Conservation (phyloP, 92 coral and sea anemone genomes). For the Phenganax marumi region DNA sequence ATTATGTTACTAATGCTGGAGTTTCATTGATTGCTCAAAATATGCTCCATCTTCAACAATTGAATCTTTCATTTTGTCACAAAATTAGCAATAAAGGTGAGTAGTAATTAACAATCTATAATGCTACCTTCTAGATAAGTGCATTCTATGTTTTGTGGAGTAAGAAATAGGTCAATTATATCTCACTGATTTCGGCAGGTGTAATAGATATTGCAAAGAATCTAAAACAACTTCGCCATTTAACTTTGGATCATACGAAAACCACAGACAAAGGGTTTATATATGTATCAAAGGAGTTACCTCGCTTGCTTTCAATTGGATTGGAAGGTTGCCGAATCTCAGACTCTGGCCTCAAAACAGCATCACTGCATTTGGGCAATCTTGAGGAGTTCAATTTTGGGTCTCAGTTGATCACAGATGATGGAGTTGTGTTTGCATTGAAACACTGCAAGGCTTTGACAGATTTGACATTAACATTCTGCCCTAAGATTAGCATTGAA, state of each 20-base stretch:
- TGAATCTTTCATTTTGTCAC: constrained; percentile 80
- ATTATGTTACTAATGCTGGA: constrained; percentile 76
- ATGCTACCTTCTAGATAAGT: background rate
- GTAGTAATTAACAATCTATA: background rate
- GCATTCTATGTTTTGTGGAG: background rate
- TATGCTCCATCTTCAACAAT: constrained; percentile 67
- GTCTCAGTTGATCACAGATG: constrained; percentile 75
- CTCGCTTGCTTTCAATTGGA: constrained; percentile 74
- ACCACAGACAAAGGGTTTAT: constrained; percentile 81
- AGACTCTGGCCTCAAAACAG: constrained; percentile 70
- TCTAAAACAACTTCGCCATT: constrained; percentile 72
- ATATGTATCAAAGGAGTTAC: constrained; percentile 68
- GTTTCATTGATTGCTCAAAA: constrained; percentile 67
- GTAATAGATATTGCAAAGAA: constrained; percentile 76
- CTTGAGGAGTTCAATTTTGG: constrained; percentile 85
- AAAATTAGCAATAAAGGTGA: constrained; percentile 76
- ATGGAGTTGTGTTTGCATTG: constrained; percentile 66
- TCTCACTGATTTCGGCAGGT: constrained; percentile 49
- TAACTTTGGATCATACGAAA: constrained; percentile 77
- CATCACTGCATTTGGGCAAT: constrained; percentile 62
- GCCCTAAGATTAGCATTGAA: constrained; percentile 64
- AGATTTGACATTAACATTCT: constrained; percentile 71
- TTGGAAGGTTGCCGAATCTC: constrained; percentile 77
- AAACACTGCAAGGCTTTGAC: constrained; percentile 71
- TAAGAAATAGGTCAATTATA: background rate